A percentile compares a stretch with the other conserved stretches of the same genome.
These are phyloP conservation scores for Boulengeromyrus knoepffleri DNA, from an alignment of 2,113 vertebrate species.

Conservation along the genomic window DNA sequence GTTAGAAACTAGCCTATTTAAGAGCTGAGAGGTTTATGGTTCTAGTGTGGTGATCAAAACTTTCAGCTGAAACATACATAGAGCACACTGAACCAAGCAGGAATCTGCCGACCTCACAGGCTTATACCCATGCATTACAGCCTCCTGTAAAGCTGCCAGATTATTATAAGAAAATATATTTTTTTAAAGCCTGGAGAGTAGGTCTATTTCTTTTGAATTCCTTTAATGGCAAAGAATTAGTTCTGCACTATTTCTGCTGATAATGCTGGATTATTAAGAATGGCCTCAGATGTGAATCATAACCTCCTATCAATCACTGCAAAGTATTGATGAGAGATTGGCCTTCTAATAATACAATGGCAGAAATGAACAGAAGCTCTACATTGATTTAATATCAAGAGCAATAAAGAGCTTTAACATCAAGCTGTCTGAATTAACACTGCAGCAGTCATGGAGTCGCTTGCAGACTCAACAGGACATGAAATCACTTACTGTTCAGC, in stretches of 20 bases:
- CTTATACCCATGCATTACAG: background rate
- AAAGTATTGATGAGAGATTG: slow-evolving; percentile 4
- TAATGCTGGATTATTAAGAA: background rate
- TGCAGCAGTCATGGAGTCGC: slow-evolving; percentile 1
- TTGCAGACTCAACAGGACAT: slow-evolving; percentile 11
- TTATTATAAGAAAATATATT: background rate
- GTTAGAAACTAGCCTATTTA: slow-evolving; percentile 30
- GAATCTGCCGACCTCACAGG: background rate
- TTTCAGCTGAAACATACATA: background rate
- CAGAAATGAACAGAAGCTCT: slow-evolving; percentile 20
- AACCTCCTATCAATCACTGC: background rate
- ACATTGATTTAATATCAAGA: slow-evolving; percentile 32
- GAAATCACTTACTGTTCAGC: slow-evolving; percentile 10
- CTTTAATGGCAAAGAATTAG: background rate
- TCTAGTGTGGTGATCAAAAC: slow-evolving; percentile 1
- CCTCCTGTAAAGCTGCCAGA: background rate
- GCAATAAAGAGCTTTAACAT: slow-evolving; percentile 31
- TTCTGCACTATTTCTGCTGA: background rate
- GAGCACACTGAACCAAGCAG: background rate
- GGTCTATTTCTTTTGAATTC: background rate
- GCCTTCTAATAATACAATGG: slow-evolving; percentile 2
- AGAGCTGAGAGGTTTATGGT: slow-evolving; percentile 26
- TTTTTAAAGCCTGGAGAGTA: background rate
- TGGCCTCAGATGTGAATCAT: background rate
- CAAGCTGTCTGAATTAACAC: slow-evolving; percentile 25